These are phyloP conservation scores for Mastacembelus armatus DNA, from an alignment of 2,797 vertebrate species.

Conservation along the genomic window DNA sequence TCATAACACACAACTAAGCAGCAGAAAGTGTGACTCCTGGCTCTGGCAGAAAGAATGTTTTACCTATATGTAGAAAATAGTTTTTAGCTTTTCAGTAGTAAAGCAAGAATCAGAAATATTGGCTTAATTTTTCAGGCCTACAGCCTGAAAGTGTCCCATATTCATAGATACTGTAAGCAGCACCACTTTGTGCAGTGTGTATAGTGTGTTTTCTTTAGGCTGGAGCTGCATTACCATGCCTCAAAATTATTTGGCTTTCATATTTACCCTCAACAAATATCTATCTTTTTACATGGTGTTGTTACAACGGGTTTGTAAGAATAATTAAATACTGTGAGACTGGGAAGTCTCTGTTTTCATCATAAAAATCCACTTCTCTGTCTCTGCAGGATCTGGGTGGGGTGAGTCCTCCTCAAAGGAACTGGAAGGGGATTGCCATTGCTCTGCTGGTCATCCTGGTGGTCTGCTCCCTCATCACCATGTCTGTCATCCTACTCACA, in stretches of 20 bases:
- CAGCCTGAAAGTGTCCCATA: conserved; percentile 7
- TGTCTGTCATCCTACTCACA: conserved; percentile 98
- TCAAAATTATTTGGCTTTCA: neutral
- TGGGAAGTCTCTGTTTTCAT: no score
- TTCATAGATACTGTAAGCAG: conserved; percentile 12
- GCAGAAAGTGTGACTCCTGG: neutral
- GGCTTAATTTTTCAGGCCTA: conserved; percentile 8
- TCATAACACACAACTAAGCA: neutral
- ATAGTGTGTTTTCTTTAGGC: neutral
- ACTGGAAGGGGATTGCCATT: conserved; percentile 99
- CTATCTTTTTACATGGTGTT: neutral
- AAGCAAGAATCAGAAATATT: conserved; percentile 8
- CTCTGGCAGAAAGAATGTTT: neutral
- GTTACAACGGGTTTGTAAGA: neutral
- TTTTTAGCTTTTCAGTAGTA: neutral
- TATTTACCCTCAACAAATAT: neutral
- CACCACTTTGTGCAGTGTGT: neutral
- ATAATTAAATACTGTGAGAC: no score
- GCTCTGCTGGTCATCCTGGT: conserved; percentile 96
- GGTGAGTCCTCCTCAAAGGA: conserved; percentile 94
- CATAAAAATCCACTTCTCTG: no score
- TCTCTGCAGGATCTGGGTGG: conserved; percentile 83
- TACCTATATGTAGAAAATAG: conserved; percentile 20
- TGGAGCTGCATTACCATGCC: neutral
- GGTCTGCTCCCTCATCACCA: conserved; percentile 97